Evolutionary conservation across 2,113 vertebrate species (phyloP).

Genomic region (Nibea albiflora): DNA sequence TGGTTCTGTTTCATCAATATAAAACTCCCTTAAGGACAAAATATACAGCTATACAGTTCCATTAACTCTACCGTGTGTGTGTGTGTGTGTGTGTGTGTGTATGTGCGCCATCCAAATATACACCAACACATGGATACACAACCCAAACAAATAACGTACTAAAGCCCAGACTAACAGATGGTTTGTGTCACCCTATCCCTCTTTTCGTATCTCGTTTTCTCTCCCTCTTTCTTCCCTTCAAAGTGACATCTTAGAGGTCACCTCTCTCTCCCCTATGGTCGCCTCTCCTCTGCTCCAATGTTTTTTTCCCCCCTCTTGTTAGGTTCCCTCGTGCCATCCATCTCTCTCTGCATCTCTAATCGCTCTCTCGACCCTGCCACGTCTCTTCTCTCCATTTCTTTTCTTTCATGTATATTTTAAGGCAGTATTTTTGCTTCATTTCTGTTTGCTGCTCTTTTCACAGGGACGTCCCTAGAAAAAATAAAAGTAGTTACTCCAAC

Average conservation of each 20-base stretch:
- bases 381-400: background rate
- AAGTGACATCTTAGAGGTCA: conserved; percentile 72
- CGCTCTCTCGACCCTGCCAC: background rate
- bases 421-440: background rate
- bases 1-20: conserved; percentile 23
- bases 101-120: conserved; percentile 55
- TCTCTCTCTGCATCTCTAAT: conserved; percentile 34
- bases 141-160: conserved; percentile 60
- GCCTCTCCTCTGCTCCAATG: conserved; percentile 28
- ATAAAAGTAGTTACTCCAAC: background rate
- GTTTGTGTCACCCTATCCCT: conserved; percentile 67
- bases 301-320: conserved; percentile 30
- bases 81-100: background rate
- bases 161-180: conserved; percentile 77
- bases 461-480: background rate
- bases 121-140: conserved; percentile 56
- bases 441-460: background rate
- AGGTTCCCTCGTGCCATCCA: conserved; percentile 2
- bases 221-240: conserved; percentile 42
- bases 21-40: conserved; percentile 40
- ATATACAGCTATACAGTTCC: conserved; percentile 26
- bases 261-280: conserved; percentile 37
- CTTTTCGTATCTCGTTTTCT: conserved; percentile 53
- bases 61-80: conserved; percentile 12
- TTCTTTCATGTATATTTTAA: background rate